Percentiles rank a stretch among this genome's conserved stretches.
These are phyloP conservation scores for Danionella dracula DNA, from an alignment of 2,797 vertebrate genomes.

Conservation along the genomic window DNA sequence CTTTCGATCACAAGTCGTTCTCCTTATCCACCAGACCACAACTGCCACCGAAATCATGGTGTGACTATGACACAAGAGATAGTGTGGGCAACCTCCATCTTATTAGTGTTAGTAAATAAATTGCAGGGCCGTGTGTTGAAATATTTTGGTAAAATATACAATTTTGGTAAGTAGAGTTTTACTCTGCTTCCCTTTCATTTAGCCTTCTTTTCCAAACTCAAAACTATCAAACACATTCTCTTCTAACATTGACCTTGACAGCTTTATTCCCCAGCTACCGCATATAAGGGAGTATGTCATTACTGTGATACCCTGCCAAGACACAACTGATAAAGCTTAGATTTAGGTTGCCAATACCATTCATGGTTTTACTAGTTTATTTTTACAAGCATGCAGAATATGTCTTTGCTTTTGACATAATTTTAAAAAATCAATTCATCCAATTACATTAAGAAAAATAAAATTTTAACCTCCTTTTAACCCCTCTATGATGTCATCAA, in stretches of 20 bases:
- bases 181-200: neutral
- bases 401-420: too few species aligned
- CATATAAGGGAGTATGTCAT: conserved; percentile 3
- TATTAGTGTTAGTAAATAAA: neutral
- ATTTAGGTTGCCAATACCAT: conserved; percentile 11
- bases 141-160: neutral
- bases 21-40: too few species aligned
- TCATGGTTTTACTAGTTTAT: neutral
- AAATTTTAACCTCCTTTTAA: too few species aligned
- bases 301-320: conserved; percentile 3
- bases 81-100: too few species aligned
- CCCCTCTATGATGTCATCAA: too few species aligned
- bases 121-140: neutral
- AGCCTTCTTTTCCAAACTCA: neutral
- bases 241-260: neutral
- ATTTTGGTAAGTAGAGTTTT: neutral
- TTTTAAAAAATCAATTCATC: too few species aligned
- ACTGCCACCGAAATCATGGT: too few species aligned
- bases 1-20: too few species aligned
- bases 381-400: too few species aligned
- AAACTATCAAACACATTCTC: neutral
- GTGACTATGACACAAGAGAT: too few species aligned
- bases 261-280: neutral
- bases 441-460: too few species aligned
- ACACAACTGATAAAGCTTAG: conserved; percentile 9